A percentile compares a stretch with the other conserved stretches of the same genome.
Evolutionary conservation across 2,888 invertebrate genomes (phyloP).

Genomic region (Limnephilus auricula): DNA sequence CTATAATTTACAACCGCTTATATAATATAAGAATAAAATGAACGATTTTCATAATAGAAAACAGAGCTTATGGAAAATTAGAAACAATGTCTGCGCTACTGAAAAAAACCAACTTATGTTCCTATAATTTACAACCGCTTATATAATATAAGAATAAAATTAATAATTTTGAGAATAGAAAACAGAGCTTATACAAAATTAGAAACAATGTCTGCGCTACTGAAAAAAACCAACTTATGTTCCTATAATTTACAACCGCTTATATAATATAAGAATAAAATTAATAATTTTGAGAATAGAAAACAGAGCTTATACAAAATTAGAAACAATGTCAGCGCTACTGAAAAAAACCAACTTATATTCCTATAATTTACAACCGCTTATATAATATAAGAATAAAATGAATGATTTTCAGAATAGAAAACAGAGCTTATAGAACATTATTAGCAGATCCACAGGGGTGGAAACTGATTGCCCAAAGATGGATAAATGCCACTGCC

Average conservation of each 20-base stretch:
- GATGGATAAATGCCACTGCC: constrained; percentile 42
- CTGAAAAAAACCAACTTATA: neutral
- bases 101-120: too few relatives aligned
- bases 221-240: neutral
- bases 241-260: neutral
- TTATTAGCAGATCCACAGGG: constrained; percentile 1
- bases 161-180: too few relatives aligned
- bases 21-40: too few relatives aligned
- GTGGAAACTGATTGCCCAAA: constrained; percentile 33
- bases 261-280: neutral
- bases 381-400: neutral
- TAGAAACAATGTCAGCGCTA: neutral
- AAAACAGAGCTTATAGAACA: constrained; percentile 26
- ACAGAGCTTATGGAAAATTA: too few relatives aligned
- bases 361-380: neutral
- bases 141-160: too few relatives aligned
- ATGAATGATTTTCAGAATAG: neutral
- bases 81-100: too few relatives aligned
- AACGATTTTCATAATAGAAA: too few relatives aligned
- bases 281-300: neutral
- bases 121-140: too few relatives aligned
- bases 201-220: too few relatives aligned
- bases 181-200: too few relatives aligned
- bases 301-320: constrained; percentile 23
- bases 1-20: too few relatives aligned